Evolutionary conservation across 2,113 vertebrate species (phyloP).

Genomic region (Sciurus niger): DNA sequence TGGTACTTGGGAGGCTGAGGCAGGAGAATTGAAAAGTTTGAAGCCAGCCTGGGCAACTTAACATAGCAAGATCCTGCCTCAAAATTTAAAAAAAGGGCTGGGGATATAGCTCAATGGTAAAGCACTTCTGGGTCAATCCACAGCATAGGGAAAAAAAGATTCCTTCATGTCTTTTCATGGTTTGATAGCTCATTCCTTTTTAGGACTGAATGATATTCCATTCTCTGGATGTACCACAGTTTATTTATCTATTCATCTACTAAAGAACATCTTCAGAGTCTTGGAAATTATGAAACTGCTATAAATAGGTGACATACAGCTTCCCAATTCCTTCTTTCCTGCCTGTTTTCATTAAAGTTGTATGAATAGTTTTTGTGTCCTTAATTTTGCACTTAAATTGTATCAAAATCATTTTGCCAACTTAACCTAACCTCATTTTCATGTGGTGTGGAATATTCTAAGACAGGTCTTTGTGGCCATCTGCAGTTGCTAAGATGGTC

Average conservation of each 20-base stretch:
- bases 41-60: neutral
- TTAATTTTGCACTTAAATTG: constrained; percentile 56
- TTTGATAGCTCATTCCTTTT: neutral
- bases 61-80: neutral
- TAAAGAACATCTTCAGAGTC: neutral
- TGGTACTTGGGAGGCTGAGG: neutral
- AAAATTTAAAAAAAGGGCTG: neutral
- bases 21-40: neutral
- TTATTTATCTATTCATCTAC: neutral
- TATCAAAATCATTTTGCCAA: neutral
- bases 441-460: constrained; percentile 47
- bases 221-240: neutral
- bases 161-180: neutral
- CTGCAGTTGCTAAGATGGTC: neutral
- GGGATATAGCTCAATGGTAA: neutral
- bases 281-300: neutral
- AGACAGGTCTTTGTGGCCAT: neutral
- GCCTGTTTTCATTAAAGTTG: neutral
- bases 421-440: neutral
- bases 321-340: neutral
- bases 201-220: neutral
- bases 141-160: neutral
- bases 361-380: neutral
- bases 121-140: neutral
- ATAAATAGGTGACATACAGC: neutral